phyloP scores from a whole-genome alignment of 1,140 invertebrate genomes.

The Diuraphis noxia region DNA sequence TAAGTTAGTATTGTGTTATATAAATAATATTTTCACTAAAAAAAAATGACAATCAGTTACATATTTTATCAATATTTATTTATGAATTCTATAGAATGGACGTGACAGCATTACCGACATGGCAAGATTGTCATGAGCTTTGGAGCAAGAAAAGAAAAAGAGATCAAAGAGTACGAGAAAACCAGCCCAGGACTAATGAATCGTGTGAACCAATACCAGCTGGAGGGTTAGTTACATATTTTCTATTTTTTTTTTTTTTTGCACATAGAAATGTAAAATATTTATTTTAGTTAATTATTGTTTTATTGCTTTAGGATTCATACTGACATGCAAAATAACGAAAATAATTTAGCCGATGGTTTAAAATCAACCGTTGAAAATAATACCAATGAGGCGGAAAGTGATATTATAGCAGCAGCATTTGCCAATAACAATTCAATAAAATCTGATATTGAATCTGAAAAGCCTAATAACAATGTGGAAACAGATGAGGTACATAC shows the following conservation, averaged over 20 bases:
- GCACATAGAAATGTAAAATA: not conserved
- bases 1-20: slow-evolving; percentile 67
- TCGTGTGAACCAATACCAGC: not conserved
- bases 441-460: not conserved
- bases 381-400: not conserved
- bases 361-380: slow-evolving; percentile 14
- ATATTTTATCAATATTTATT: not conserved
- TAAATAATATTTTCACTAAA: not conserved
- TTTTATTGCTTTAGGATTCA: not conserved
- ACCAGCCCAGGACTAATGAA: slow-evolving; percentile 27
- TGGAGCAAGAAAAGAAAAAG: slow-evolving; percentile 93
- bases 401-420: not conserved
- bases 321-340: slow-evolving; percentile 14
- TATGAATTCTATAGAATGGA: slow-evolving; percentile 69
- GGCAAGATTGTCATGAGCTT: slow-evolving; percentile 99
- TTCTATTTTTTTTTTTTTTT: slow-evolving; percentile 16
- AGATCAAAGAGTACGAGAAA: slow-evolving; percentile 32
- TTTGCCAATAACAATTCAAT: not conserved
- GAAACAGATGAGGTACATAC: slow-evolving; percentile 30
- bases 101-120: slow-evolving; percentile 81
- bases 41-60: not conserved
- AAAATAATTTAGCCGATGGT: not conserved
- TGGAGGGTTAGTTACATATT: not conserved
- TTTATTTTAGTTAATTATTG: not conserved
- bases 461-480: not conserved